phyloP scores from a whole-genome alignment of 2,797 vertebrate genomes.

The Leptoclinus maculatus region DNA sequence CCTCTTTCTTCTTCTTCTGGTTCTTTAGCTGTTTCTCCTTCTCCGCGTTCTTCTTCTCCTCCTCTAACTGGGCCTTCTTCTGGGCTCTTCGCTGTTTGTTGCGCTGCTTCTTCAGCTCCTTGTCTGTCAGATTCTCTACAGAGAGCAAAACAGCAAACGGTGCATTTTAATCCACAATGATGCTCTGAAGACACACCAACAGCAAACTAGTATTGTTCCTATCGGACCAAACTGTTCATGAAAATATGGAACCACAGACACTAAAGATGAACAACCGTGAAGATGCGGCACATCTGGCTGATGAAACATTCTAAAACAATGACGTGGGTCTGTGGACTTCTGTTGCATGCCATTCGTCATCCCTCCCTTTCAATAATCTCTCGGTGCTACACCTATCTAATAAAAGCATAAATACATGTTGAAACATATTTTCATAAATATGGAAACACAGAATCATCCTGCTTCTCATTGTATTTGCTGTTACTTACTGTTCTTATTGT shows the following conservation, averaged over 20 bases:
- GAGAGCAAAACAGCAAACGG: background rate
- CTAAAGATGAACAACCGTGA: background rate
- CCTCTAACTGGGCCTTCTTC: slow-evolving; percentile 94
- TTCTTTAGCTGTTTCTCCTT: slow-evolving; percentile 96
- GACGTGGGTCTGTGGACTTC: background rate
- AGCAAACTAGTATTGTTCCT: rapidly evolving
- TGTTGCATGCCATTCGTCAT: background rate
- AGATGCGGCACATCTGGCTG: background rate
- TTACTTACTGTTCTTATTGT: background rate
- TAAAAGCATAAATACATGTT: background rate
- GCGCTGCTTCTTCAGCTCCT: slow-evolving; percentile 93
- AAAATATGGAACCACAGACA: too few relatives aligned
- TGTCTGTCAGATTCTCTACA: slow-evolving; percentile 92
- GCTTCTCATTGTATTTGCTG: background rate
- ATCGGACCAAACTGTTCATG: background rate
- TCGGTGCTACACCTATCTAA: background rate
- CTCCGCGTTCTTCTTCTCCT: slow-evolving; percentile 95
- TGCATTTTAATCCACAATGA: background rate
- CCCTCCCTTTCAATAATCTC: background rate
- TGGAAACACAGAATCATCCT: background rate
- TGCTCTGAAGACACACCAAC: background rate
- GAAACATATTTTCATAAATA: background rate
- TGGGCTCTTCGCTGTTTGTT: slow-evolving; percentile 94
- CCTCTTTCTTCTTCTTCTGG: slow-evolving; percentile 96
- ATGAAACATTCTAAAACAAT: background rate